Evolutionary conservation across 2,888 invertebrate species (phyloP).

Genomic region (Flexamia atlantica): DNA sequence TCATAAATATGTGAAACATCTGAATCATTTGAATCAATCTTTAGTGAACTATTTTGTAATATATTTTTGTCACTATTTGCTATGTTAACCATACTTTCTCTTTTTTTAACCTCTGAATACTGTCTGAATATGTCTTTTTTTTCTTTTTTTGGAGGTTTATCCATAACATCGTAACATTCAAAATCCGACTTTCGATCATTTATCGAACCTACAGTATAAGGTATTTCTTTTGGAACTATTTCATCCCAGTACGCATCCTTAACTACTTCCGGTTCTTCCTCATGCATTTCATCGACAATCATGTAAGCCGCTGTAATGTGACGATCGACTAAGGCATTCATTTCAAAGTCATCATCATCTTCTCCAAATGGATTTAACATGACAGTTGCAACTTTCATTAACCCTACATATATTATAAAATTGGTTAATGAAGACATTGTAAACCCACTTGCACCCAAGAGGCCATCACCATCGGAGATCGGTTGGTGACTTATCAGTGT

Average conservation of each 20-base stretch:
- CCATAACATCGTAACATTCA: not conserved
- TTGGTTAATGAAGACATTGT: constrained; percentile 19
- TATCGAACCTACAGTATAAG: constrained; percentile 23
- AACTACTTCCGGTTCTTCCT: constrained; percentile 46
- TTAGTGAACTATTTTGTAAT: not conserved
- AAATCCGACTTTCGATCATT: not conserved
- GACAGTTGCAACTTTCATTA: constrained; percentile 50
- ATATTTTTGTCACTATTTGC: not conserved
- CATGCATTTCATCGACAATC: constrained; percentile 55
- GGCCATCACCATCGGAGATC: not conserved
- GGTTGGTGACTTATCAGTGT: constrained; percentile 33
- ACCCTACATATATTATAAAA: constrained; percentile 43
- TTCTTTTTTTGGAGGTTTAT: not conserved
- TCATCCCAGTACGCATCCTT: constrained; percentile 51
- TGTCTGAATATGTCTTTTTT: not conserved
- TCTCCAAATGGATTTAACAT: constrained; percentile 53
- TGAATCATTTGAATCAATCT: not conserved
- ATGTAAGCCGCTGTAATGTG: constrained; percentile 42
- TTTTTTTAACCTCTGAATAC: not conserved
- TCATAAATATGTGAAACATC: not conserved
- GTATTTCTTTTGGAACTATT: constrained; percentile 46
- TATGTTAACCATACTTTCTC: not conserved
- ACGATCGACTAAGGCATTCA: constrained; percentile 44
- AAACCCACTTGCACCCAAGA: not conserved
- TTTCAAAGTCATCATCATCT: constrained; percentile 50